Evolutionary conservation across 2,888 invertebrate species (phyloP).

Genomic region (Tricholauxania praeusta): DNA sequence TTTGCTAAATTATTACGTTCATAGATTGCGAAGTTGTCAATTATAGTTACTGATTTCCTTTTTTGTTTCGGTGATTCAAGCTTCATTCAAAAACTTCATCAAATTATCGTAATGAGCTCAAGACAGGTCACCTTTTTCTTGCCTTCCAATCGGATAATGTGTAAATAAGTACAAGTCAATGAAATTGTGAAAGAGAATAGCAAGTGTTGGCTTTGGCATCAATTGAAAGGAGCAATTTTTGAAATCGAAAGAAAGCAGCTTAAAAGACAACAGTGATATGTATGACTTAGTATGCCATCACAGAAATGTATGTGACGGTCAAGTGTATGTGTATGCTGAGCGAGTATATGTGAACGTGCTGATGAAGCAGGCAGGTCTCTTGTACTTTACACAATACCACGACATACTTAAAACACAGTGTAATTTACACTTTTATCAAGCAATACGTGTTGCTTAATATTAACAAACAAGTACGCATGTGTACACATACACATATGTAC

Average conservation of each 20-base stretch:
- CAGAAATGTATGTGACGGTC: conserved; percentile 19
- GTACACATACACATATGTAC: not conserved
- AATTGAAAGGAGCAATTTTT: too few relatives aligned
- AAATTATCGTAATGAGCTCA: too few relatives aligned
- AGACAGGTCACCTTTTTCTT: too few relatives aligned
- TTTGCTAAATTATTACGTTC: too few relatives aligned
- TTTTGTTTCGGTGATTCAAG: too few relatives aligned
- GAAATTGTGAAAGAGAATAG: conserved; percentile 13
- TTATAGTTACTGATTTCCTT: too few relatives aligned
- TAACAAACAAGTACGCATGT: not conserved
- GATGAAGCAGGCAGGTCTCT: not conserved
- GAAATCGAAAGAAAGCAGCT: too few relatives aligned
- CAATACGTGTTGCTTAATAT: not conserved
- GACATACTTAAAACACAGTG: not conserved
- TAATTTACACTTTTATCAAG: not conserved
- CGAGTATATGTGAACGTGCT: conserved; percentile 7
- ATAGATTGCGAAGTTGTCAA: too few relatives aligned
- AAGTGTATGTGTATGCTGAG: not conserved
- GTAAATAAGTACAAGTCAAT: not conserved
- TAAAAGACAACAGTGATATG: too few relatives aligned
- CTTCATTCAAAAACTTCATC: too few relatives aligned
- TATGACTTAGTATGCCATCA: too few relatives aligned
- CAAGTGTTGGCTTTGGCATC: conserved; percentile 12
- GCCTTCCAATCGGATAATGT: too few relatives aligned
- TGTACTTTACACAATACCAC: not conserved